Percentiles rank a stretch among this genome's conserved stretches.
phyloP scores from a whole-genome alignment of 2,888 invertebrate genomes.

The Syritta pipiens region DNA sequence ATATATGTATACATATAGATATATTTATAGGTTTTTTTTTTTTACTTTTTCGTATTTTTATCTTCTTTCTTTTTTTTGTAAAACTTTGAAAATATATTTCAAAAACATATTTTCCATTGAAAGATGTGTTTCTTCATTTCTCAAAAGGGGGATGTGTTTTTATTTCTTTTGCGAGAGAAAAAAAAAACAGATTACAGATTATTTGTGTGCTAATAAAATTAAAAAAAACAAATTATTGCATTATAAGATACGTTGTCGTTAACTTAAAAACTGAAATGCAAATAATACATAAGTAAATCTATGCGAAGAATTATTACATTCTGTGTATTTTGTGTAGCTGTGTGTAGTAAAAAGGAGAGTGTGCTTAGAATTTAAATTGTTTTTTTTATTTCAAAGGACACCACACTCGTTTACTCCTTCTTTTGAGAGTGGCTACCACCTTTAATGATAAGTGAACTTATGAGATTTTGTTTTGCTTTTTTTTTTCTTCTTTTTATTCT shows the following conservation, averaged over 20 bases:
- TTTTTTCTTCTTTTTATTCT: slow-evolving; percentile 11
- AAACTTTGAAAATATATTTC: slow-evolving; percentile 74
- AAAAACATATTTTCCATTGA: slow-evolving; percentile 58
- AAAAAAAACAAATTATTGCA: neutral
- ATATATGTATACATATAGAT: slow-evolving; percentile 71
- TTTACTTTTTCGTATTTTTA: slow-evolving; percentile 64
- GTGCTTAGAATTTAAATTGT: slow-evolving; percentile 48
- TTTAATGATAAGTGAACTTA: slow-evolving; percentile 65
- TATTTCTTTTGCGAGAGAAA: neutral
- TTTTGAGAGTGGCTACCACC: too few relatives aligned
- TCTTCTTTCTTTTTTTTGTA: slow-evolving; percentile 61
- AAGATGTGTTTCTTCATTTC: slow-evolving; percentile 1
- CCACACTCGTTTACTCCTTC: too few relatives aligned
- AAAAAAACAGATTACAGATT: neutral
- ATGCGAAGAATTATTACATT: slow-evolving; percentile 34
- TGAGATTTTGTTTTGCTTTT: slow-evolving; percentile 71
- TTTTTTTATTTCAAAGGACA: too few relatives aligned
- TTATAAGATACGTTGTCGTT: slow-evolving; percentile 34
- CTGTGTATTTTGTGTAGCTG: slow-evolving; percentile 6
- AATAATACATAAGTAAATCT: slow-evolving; percentile 66
- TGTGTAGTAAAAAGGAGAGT: neutral
- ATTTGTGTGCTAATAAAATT: neutral
- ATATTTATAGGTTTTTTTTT: slow-evolving; percentile 68
- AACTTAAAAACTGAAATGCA: slow-evolving; percentile 61
- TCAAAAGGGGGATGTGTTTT: neutral